Evolutionary conservation across 2,113 vertebrate genomes (phyloP).

Genomic region (Rhizomys pruinosus): DNA sequence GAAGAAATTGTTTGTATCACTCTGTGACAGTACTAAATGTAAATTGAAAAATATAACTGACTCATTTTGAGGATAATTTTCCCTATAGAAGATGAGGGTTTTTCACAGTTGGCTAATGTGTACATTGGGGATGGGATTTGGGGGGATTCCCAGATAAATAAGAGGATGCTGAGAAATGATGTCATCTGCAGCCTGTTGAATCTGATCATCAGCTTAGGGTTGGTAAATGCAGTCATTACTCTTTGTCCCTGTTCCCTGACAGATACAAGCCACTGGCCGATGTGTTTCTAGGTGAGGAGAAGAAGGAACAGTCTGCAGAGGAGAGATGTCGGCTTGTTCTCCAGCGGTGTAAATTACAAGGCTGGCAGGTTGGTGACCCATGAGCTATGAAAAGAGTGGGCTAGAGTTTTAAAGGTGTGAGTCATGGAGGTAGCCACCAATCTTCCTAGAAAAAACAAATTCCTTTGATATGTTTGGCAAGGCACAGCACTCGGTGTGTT

Average conservation of each 20-base stretch:
- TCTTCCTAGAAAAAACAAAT: conserved; percentile 50
- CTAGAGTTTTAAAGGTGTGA: conserved; percentile 64
- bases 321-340: conserved; percentile 92
- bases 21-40: background rate
- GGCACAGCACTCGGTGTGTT: conserved; percentile 11
- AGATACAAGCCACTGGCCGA: conserved; percentile 93
- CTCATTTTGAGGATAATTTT: background rate
- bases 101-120: no score
- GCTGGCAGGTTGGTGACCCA: conserved; percentile 94
- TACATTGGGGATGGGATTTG: fast-evolving
- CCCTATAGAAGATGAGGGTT: background rate
- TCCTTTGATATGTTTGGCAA: conserved; percentile 39
- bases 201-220: fast-evolving
- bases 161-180: fast-evolving
- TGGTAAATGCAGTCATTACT: background rate
- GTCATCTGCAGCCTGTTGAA: background rate
- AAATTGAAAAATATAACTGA: background rate
- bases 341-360: conserved; percentile 92
- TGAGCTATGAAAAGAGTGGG: conserved; percentile 64
- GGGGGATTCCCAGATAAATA: background rate
- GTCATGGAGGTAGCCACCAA: conserved; percentile 66
- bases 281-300: conserved; percentile 87
- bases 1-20: background rate
- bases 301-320: conserved; percentile 87
- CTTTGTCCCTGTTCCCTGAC: conserved; percentile 51